A percentile compares a stretch with the other conserved stretches of the same genome.
phyloP scores from a whole-genome alignment of 2,888 invertebrate species.

The Tipula vernalis region DNA sequence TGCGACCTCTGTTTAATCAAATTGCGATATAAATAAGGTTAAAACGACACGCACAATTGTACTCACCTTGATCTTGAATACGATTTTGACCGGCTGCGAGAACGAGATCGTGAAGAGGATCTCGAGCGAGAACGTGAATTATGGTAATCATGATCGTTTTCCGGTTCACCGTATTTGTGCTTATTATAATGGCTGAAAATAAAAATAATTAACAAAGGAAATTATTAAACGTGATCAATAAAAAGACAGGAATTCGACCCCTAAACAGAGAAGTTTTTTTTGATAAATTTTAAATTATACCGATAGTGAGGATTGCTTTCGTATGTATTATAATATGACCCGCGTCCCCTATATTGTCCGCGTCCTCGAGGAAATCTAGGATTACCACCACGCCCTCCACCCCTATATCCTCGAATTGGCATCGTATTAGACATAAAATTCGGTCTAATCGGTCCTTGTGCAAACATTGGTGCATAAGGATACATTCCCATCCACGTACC shows the following conservation, averaged over 20 bases:
- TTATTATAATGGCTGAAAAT: slow-evolving; percentile 45
- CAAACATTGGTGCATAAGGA: slow-evolving; percentile 25
- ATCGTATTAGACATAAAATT: slow-evolving; percentile 31
- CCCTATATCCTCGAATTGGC: slow-evolving; percentile 21
- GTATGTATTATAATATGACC: slow-evolving; percentile 24
- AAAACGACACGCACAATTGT: background rate
- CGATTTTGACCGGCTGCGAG: slow-evolving; percentile 19
- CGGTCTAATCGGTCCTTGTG: slow-evolving; percentile 24
- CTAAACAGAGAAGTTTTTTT: background rate
- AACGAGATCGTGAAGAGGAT: slow-evolving; percentile 18
- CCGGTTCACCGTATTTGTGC: slow-evolving; percentile 38
- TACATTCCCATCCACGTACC: slow-evolving; percentile 32
- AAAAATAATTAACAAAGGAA: slow-evolving; percentile 13
- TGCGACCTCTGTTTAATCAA: slow-evolving; percentile 28
- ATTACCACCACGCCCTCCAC: slow-evolving; percentile 15
- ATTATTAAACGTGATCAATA: slow-evolving; percentile 16
- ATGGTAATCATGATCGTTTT: slow-evolving; percentile 22
- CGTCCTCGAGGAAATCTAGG: slow-evolving; percentile 16
- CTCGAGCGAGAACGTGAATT: background rate
- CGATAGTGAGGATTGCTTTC: slow-evolving; percentile 21
- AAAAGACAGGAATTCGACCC: background rate
- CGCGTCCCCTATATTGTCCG: background rate
- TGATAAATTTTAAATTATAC: background rate
- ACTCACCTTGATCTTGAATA: slow-evolving; percentile 23
- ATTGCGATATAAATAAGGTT: slow-evolving; percentile 18